phyloP scores from a whole-genome alignment of 1,140 invertebrate species.

The Octopus sinensis region DNA sequence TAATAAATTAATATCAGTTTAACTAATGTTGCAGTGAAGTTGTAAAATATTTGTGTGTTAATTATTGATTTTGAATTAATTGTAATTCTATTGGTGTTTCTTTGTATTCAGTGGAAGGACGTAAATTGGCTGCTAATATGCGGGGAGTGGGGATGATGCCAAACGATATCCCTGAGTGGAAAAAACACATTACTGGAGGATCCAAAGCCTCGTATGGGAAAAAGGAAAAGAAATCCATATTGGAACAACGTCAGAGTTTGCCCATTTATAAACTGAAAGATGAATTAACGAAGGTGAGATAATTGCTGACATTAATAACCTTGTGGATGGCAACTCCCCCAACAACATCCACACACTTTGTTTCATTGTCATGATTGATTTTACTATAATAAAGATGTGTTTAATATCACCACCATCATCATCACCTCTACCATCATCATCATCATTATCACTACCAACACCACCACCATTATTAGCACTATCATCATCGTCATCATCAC shows the following conservation, averaged over 20 bases:
- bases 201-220: slow-evolving; percentile 98
- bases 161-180: slow-evolving; percentile 94
- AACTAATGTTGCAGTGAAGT: too few relatives aligned
- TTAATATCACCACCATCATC: neutral
- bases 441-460: neutral
- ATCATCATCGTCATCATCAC: too few relatives aligned
- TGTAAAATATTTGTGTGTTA: too few relatives aligned
- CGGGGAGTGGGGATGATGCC: slow-evolving; percentile 69
- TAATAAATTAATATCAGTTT: too few relatives aligned
- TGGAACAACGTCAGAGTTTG: slow-evolving; percentile 92
- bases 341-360: too few relatives aligned
- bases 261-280: slow-evolving; percentile 96
- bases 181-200: slow-evolving; percentile 95
- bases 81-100: neutral
- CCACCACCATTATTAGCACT: too few relatives aligned
- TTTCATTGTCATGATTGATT: too few relatives aligned
- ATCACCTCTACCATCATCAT: too few relatives aligned
- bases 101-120: slow-evolving; percentile 62
- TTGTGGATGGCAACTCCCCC: too few relatives aligned
- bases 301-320: too few relatives aligned
- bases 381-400: too few relatives aligned
- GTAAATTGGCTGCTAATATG: slow-evolving; percentile 73
- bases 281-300: slow-evolving; percentile 79
- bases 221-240: slow-evolving; percentile 83
- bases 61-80: too few relatives aligned